A percentile compares a stretch with the other conserved stretches of the same genome.
Evolutionary conservation across 2,888 invertebrate species (phyloP).

Genomic region (Monochamus alternatus): DNA sequence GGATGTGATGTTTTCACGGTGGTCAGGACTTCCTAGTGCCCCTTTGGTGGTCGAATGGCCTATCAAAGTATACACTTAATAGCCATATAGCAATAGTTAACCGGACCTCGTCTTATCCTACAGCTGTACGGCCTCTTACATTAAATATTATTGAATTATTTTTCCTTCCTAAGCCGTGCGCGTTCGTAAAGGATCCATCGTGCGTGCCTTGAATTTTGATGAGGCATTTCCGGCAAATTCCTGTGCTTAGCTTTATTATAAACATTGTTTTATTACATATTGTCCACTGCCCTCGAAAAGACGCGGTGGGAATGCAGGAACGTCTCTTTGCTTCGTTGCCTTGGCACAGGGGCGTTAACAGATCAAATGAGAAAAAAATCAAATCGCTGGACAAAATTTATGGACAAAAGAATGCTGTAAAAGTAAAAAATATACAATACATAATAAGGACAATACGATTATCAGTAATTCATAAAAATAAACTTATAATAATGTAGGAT

Average conservation of each 20-base stretch:
- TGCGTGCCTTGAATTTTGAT: slow-evolving; percentile 31
- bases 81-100: background rate
- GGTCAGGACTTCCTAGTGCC: background rate
- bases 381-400: too few relatives aligned
- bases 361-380: too few relatives aligned
- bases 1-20: too few relatives aligned
- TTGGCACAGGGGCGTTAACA: background rate
- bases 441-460: too few relatives aligned
- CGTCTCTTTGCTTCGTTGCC: background rate
- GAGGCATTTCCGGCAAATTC: slow-evolving; percentile 28
- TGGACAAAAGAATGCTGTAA: too few relatives aligned
- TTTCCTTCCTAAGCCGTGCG: slow-evolving; percentile 5
- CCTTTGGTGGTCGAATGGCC: background rate
- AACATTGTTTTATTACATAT: slow-evolving; percentile 15
- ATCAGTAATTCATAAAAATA: too few relatives aligned
- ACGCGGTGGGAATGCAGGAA: background rate
- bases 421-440: too few relatives aligned
- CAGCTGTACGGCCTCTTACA: background rate
- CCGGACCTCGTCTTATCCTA: slow-evolving; percentile 6
- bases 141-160: slow-evolving; percentile 10
- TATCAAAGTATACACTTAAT: background rate
- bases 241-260: slow-evolving; percentile 25
- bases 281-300: slow-evolving; percentile 1
- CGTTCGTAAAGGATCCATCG: slow-evolving; percentile 12
- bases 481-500: too few relatives aligned